Evolutionary conservation across 2,888 invertebrate genomes (phyloP).

Genomic region (Conus canariensis): DNA sequence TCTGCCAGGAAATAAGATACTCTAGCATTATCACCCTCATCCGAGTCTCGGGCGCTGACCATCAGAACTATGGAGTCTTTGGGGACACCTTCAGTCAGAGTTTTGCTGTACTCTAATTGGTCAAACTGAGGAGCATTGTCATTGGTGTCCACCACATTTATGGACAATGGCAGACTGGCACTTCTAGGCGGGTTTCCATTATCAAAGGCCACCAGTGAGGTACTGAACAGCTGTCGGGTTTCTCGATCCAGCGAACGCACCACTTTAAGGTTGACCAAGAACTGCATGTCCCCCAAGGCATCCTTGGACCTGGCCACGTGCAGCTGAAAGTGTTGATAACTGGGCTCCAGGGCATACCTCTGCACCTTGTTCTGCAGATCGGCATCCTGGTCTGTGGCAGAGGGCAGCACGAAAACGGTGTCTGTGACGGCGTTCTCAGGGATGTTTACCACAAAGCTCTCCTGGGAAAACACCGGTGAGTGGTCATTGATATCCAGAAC

Average conservation of each 20-base stretch:
- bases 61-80: constrained; percentile 40
- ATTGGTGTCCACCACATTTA: constrained; percentile 47
- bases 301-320: constrained; percentile 28
- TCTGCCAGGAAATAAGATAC: constrained; percentile 46
- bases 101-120: constrained; percentile 29
- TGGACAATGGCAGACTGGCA: constrained; percentile 39
- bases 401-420: constrained; percentile 46
- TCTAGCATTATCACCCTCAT: constrained; percentile 49
- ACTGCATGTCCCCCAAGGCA: constrained; percentile 31
- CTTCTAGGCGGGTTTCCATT: constrained; percentile 27
- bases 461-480: constrained; percentile 43
- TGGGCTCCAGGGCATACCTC: constrained; percentile 46
- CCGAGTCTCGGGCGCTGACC: constrained; percentile 48
- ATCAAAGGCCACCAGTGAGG: constrained; percentile 46
- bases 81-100: constrained; percentile 44
- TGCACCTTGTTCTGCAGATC: constrained; percentile 46
- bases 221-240: constrained; percentile 11
- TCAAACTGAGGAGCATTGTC: constrained; percentile 49
- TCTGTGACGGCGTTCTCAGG: constrained; percentile 47
- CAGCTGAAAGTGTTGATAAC: constrained; percentile 37
- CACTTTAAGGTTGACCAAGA: constrained; percentile 39
- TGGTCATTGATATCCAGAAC: constrained; percentile 52
- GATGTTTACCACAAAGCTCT: constrained; percentile 42
- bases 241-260: constrained; percentile 48
- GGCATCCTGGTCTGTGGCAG: constrained; percentile 49